Evolutionary conservation across 2,113 vertebrate species (phyloP).

Genomic region (Chloebia gouldiae): DNA sequence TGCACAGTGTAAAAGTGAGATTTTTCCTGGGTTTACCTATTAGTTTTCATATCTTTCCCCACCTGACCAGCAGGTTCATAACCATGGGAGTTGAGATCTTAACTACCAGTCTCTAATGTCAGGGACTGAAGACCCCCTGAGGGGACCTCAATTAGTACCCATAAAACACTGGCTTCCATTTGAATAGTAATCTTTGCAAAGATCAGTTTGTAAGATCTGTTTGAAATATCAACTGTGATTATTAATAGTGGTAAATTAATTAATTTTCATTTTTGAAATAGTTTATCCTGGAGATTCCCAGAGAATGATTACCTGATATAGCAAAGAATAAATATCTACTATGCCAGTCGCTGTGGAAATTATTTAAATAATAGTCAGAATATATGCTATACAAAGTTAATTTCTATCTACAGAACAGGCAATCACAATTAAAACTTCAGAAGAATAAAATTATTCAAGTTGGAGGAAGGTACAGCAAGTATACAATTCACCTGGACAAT

Average conservation of each 20-base stretch:
- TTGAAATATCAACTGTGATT: background rate
- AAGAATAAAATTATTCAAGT: background rate
- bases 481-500: background rate
- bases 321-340: background rate
- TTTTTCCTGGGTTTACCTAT: background rate
- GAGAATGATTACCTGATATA: background rate
- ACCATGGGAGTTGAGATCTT: background rate
- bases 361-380: background rate
- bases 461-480: background rate
- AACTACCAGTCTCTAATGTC: background rate
- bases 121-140: background rate
- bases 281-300: background rate
- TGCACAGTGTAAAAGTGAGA: background rate
- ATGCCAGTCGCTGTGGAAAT: background rate
- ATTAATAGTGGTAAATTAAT: background rate
- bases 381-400: background rate
- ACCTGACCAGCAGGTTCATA: background rate
- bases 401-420: background rate
- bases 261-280: background rate
- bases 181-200: background rate
- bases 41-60: background rate
- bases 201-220: background rate
- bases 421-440: background rate
- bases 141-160: background rate
- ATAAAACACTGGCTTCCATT: background rate